Conservation (phyloP, 2,113 vertebrate species). For the Carettochelys insculpta region DNA sequence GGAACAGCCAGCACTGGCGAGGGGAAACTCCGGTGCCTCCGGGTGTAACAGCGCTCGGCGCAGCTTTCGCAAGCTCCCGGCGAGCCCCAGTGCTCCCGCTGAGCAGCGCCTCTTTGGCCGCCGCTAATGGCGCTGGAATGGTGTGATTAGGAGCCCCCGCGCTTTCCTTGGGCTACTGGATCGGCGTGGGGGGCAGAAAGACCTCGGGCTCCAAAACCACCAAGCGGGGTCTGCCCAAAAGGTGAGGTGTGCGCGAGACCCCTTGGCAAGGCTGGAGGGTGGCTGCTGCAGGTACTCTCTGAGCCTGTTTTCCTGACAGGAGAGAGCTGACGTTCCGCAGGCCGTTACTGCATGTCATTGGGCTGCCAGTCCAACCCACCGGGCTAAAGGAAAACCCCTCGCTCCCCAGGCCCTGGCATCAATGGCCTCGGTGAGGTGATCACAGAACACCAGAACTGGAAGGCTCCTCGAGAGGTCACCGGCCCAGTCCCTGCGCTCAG, state of each 20-base stretch:
- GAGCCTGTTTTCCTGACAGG: not conserved
- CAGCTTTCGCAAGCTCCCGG: not conserved
- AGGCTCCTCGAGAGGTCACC: too few species aligned
- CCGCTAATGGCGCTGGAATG: not conserved
- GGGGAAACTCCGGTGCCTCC: too few species aligned
- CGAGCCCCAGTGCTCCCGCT: too few species aligned
- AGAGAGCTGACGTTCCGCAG: not conserved
- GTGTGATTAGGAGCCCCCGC: not conserved
- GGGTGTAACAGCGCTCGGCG: not conserved
- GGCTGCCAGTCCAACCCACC: not conserved
- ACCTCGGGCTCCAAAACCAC: not conserved
- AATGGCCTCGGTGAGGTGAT: too few species aligned
- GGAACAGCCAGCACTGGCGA: not conserved
- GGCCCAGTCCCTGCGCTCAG: too few species aligned
- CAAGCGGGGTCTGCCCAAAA: not conserved
- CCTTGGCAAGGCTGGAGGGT: not conserved
- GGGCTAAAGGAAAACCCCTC: not conserved
- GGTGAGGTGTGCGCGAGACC: not conserved
- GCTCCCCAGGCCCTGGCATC: not conserved
- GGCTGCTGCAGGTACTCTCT: not conserved
- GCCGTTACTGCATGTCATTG: not conserved
- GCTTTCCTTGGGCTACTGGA: too few species aligned
- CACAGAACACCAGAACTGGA: too few species aligned
- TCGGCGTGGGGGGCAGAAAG: not conserved
- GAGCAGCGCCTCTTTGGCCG: too few species aligned